Evolutionary conservation across 2,888 invertebrate species (phyloP).

Genomic region (Meteorus colon): DNA sequence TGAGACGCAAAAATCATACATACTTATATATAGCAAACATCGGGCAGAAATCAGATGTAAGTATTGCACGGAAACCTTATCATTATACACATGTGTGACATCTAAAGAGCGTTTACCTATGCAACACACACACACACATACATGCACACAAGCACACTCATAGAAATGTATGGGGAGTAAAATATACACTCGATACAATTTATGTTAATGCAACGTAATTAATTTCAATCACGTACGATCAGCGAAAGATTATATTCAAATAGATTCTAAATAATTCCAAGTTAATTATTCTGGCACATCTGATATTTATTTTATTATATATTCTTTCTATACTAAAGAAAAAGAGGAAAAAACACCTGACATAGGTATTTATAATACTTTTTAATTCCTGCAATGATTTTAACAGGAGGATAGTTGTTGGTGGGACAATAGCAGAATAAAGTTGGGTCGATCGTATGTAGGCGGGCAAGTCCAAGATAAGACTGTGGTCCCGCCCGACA

Average conservation of each 20-base stretch:
- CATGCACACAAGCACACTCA: not conserved
- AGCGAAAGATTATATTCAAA: conserved; percentile 20
- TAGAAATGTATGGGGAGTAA: conserved; percentile 7
- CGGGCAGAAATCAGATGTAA: conserved; percentile 36
- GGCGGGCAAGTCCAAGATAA: conserved; percentile 61
- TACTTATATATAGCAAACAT: conserved; percentile 36
- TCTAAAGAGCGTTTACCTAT: conserved; percentile 40
- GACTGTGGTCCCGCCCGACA: conserved; percentile 61
- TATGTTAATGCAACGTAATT: conserved; percentile 31
- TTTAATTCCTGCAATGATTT: not conserved
- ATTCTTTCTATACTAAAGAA: not conserved
- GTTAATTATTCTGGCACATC: conserved; percentile 8
- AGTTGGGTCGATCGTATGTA: conserved; percentile 56
- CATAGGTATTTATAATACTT: not conserved
- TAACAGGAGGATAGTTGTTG: conserved; percentile 4
- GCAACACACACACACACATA: conserved; percentile 9
- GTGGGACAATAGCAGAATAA: conserved; percentile 55
- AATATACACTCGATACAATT: conserved; percentile 30
- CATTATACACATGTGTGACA: conserved; percentile 41
- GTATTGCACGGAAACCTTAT: conserved; percentile 46
- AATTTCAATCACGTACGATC: conserved; percentile 35
- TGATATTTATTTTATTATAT: conserved; percentile 7
- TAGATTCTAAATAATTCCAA: conserved; percentile 10
- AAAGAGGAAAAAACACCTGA: too few relatives aligned
- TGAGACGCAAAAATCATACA: conserved; percentile 45